Percentiles rank a stretch among this genome's conserved stretches.
Evolutionary conservation across 2,113 vertebrate genomes (phyloP).

Genomic region (Corythornis madagascariensis): DNA sequence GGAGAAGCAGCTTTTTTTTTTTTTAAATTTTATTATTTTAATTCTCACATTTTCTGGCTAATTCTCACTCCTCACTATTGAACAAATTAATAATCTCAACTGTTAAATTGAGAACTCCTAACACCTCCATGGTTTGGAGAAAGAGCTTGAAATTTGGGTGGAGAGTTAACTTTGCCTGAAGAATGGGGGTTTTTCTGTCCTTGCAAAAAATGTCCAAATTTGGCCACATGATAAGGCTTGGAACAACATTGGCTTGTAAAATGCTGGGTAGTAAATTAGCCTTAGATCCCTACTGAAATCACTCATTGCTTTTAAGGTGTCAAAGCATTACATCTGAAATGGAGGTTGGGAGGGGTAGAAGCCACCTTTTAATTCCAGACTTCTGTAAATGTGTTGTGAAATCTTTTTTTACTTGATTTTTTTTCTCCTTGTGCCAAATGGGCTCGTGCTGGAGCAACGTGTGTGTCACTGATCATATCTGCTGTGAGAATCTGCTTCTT

Average conservation of each 20-base stretch:
- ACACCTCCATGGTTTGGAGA: background rate
- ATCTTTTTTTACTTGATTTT: background rate
- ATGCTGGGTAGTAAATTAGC: background rate
- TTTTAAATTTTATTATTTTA: background rate
- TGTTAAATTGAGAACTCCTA: constrained; percentile 18
- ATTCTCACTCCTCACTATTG: background rate
- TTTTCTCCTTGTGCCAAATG: background rate
- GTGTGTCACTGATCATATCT: background rate
- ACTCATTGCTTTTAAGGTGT: constrained; percentile 16
- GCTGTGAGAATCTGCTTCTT: background rate
- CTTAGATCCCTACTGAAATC: background rate
- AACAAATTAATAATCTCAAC: background rate
- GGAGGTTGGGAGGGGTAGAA: background rate
- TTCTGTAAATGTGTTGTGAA: background rate
- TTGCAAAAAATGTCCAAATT: constrained; percentile 41
- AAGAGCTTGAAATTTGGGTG: constrained; percentile 14
- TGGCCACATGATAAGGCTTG: constrained; percentile 15
- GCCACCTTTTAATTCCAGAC: background rate
- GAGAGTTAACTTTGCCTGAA: background rate
- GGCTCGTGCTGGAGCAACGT: background rate
- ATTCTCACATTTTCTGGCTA: background rate
- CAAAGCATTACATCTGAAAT: background rate
- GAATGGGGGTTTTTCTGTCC: constrained; percentile 22
- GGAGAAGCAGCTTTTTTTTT: background rate
- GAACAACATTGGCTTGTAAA: constrained; percentile 16